These are phyloP conservation scores for Phalloptychus januarius DNA, from an alignment of 2,797 vertebrate genomes.

Conservation along the genomic window DNA sequence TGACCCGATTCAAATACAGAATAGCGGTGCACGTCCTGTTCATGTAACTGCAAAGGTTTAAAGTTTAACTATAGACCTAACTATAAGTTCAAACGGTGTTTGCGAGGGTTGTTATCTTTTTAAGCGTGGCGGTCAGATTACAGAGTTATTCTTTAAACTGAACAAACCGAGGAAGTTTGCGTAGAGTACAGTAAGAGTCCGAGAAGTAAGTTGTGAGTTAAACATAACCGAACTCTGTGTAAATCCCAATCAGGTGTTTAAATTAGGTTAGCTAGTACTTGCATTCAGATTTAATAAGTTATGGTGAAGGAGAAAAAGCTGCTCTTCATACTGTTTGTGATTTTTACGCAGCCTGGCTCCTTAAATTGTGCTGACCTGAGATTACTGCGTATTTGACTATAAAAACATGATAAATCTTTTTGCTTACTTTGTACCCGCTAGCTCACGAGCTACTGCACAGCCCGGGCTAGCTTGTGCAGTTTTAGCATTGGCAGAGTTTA, in stretches of 20 bases:
- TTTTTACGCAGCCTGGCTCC: too few relatives aligned
- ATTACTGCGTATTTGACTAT: neutral
- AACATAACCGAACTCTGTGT: neutral
- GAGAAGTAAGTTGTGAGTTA: neutral
- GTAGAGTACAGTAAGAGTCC: neutral
- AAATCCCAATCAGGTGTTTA: neutral
- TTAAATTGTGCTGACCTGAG: neutral
- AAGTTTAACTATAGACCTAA: neutral
- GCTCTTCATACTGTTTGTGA: neutral
- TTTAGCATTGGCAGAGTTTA: neutral
- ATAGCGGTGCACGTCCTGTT: neutral
- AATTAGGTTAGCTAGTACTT: neutral
- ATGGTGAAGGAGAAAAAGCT: neutral
- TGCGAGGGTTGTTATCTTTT: neutral
- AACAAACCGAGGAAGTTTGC: neutral
- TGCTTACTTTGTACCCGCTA: neutral
- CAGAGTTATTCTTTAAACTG: neutral
- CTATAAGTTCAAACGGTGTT: neutral
- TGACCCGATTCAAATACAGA: neutral
- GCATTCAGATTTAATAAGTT: neutral
- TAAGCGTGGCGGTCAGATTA: neutral
- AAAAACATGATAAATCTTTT: neutral
- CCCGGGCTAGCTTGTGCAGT: neutral
- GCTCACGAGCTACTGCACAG: neutral
- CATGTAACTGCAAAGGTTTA: neutral